Conservation (phyloP, 2,113 vertebrate species). For the Macrotus californicus region DNA sequence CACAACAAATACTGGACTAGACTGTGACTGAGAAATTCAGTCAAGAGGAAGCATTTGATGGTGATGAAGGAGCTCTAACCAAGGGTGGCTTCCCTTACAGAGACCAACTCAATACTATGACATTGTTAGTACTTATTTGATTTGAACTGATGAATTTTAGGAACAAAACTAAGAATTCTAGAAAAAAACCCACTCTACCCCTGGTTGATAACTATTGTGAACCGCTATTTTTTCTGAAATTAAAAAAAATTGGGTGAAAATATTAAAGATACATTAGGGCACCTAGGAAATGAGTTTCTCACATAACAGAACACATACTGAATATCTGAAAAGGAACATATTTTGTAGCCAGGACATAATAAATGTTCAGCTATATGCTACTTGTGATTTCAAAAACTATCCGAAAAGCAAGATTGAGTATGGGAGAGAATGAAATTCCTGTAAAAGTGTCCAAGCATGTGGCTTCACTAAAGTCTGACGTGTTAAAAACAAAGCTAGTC, state of each 20-base stretch:
- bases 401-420: not conserved
- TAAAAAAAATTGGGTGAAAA: not conserved
- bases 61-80: not conserved
- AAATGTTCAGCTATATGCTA: not conserved
- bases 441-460: not conserved
- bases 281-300: not conserved
- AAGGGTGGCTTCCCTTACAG: not conserved
- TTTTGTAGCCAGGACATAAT: not conserved
- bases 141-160: not conserved
- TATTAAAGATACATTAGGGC: not conserved
- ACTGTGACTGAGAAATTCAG: not conserved
- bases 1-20: not conserved
- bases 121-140: not conserved
- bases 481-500: not conserved
- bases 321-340: not conserved
- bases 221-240: not conserved
- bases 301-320: not conserved
- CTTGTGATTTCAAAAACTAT: not conserved
- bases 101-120: not conserved
- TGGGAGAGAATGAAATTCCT: not conserved
- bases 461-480: slow-evolving; percentile 16
- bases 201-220: not conserved
- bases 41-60: not conserved
- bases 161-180: not conserved
- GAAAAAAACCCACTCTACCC: not conserved